A percentile compares a stretch with the other conserved stretches of the same genome.
Evolutionary conservation across 2,888 invertebrate genomes (phyloP).

Genomic region (Noctuana brunneofusca): DNA sequence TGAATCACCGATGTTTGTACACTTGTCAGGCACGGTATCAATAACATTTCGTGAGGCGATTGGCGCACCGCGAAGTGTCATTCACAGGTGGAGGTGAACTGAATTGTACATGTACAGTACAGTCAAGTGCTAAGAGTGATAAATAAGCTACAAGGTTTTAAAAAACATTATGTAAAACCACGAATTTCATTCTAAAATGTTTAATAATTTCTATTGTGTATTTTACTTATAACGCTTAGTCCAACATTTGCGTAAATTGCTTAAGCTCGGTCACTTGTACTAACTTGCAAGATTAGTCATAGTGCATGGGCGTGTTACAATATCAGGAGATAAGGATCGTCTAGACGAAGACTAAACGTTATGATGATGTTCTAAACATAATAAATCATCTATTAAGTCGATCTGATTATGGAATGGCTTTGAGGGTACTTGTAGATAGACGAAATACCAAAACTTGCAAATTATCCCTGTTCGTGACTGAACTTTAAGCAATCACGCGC

Average conservation of each 20-base stretch:
- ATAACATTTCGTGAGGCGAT: constrained; percentile 17
- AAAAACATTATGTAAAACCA: too few species aligned
- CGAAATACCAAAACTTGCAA: constrained; percentile 74
- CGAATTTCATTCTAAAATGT: too few species aligned
- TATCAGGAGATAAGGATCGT: constrained; percentile 13
- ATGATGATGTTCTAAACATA: neutral
- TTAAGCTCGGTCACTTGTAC: neutral
- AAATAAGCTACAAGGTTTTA: neutral
- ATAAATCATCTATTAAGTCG: constrained; percentile 5
- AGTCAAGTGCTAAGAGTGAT: neutral
- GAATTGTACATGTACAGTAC: neutral
- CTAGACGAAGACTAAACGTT: constrained; percentile 17
- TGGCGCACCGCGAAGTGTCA: constrained; percentile 10
- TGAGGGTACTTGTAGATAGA: constrained; percentile 34
- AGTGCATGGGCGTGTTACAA: constrained; percentile 6
- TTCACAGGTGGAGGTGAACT: constrained; percentile 18
- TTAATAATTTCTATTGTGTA: neutral
- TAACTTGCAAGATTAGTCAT: constrained; percentile 13
- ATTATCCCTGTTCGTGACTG: constrained; percentile 75
- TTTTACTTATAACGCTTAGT: neutral
- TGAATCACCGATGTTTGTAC: constrained; percentile 28
- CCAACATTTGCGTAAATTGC: neutral
- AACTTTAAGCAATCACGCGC: constrained; percentile 68
- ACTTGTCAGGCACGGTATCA: constrained; percentile 16
- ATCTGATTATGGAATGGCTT: constrained; percentile 9